A percentile compares a stretch with the other conserved stretches of the same genome.
Conservation (phyloP, 2,888 invertebrate genomes). For the Carcina quercana region DNA sequence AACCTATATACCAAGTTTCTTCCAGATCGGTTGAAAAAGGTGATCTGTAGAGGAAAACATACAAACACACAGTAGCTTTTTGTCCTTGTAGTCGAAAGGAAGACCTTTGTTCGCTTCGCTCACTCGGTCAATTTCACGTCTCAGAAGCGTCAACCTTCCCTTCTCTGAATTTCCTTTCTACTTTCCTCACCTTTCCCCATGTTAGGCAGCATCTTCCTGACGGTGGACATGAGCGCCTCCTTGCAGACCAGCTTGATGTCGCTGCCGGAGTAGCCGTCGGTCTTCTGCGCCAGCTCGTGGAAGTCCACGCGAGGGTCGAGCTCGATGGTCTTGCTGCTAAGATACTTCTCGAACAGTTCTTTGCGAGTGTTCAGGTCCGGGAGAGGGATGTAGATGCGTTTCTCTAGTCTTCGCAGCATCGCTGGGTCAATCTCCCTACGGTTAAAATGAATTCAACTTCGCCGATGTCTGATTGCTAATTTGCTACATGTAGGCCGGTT, state of each 20-base stretch:
- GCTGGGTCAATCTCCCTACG: constrained; percentile 94
- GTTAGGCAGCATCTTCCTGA: constrained; percentile 76
- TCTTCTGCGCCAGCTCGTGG: constrained; percentile 63
- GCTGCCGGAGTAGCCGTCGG: constrained; percentile 89
- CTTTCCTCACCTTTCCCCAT: constrained; percentile 47
- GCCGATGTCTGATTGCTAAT: too few relatives aligned
- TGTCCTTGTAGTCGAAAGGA: too few relatives aligned
- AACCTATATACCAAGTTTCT: too few relatives aligned
- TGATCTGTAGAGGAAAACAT: too few relatives aligned
- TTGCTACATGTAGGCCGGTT: too few relatives aligned
- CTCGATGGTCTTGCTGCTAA: constrained; percentile 64
- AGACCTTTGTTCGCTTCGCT: too few relatives aligned
- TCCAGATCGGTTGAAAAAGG: too few relatives aligned
- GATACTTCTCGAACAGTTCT: constrained; percentile 78
- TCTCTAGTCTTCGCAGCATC: constrained; percentile 90
- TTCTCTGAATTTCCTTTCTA: too few relatives aligned
- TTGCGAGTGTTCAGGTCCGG: constrained; percentile 81
- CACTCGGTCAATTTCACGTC: too few relatives aligned
- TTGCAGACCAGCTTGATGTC: constrained; percentile 92
- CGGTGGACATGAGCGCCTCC: constrained; percentile 88
- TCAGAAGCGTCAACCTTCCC: too few relatives aligned
- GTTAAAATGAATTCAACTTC: too few relatives aligned
- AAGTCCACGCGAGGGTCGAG: constrained; percentile 60
- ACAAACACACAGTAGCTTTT: too few relatives aligned
- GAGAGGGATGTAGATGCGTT: constrained; percentile 86